Base-by-base conservation (phyloP, 2,888 invertebrate species). In the Cinara cedri region DNA sequence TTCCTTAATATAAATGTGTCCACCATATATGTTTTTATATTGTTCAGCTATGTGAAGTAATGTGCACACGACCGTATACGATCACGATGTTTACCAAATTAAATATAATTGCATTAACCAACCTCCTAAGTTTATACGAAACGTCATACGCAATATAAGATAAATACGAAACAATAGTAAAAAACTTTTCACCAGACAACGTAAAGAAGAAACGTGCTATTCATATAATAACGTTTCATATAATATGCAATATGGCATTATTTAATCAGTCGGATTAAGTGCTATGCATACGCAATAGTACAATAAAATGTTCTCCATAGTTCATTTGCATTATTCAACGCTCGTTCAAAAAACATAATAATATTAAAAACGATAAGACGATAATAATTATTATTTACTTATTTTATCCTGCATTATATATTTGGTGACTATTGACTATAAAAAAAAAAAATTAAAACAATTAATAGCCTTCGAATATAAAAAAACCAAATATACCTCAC, bases 181-280 rank as follows among this genome's bases (percentile, higher is more conserved):
- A 55, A 16, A 71, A 71, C 55, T 16, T 24, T 55, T 71, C n/a
- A n/a, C 44, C 19, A 24, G 16, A 21, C 42, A 1, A 9, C 42
- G 21, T 34, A 16, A 21, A 55, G 4, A 55, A 4, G 3, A 55
- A 14, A 21, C 16, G 46, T 24, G 1, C 11, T 66, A 66, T 49
- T 66, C 46, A 16, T 21, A 24, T 42, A 66, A 65, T 44, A 44
- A 21, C 46, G 14, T 49, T 11, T 21, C 24, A 42, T 16, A 49
- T 10, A 24, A 46, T 24, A 34, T 26, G 11, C 4, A 10, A 4
- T 42, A 16, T n/a, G 42, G 21, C 42, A n/a, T n/a, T n/a, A n/a
- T 71, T 55, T 71, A 55, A 71, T 71, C 55, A 71, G 71, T 55
- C 42, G 6, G 16, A 71, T 44, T 21, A 71, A 55, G 55, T 71